Percentiles rank a stretch among this genome's conserved stretches.
Conservation (phyloP, 2,888 invertebrate species). For the Deroplatys truncata region DNA sequence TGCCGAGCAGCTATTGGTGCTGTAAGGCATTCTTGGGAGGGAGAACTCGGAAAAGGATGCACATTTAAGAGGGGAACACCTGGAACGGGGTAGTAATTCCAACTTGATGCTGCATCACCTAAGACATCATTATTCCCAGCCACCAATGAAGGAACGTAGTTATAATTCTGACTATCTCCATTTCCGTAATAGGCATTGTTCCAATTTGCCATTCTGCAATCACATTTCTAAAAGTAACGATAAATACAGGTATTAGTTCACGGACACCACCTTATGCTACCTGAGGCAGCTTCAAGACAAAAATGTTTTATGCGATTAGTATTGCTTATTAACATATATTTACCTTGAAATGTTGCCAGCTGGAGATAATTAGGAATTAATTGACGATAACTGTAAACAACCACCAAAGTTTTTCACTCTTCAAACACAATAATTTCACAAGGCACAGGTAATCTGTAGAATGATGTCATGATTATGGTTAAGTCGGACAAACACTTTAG, state of each 20-base stretch:
- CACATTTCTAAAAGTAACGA: background rate
- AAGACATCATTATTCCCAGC: background rate
- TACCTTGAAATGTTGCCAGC: too few species aligned
- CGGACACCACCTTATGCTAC: too few species aligned
- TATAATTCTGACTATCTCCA: slow-evolving; percentile 9
- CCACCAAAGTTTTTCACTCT: too few species aligned
- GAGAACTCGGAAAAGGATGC: background rate
- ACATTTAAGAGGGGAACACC: background rate
- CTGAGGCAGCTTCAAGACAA: too few species aligned
- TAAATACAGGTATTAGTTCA: too few species aligned
- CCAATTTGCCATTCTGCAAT: slow-evolving; percentile 23
- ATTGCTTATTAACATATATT: too few species aligned
- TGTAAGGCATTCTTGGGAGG: background rate
- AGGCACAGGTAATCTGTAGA: background rate
- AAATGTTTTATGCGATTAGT: too few species aligned
- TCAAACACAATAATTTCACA: background rate
- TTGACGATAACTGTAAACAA: too few species aligned
- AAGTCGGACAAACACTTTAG: background rate
- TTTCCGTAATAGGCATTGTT: slow-evolving; percentile 13
- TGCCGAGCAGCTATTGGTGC: background rate
- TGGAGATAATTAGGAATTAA: too few species aligned
- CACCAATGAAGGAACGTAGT: background rate
- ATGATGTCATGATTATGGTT: background rate
- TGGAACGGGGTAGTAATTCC: background rate
- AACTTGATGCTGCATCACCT: background rate